These are phyloP conservation scores for Trichonephila clavata DNA, from an alignment of 1,140 invertebrate genomes.

Conservation along the genomic window DNA sequence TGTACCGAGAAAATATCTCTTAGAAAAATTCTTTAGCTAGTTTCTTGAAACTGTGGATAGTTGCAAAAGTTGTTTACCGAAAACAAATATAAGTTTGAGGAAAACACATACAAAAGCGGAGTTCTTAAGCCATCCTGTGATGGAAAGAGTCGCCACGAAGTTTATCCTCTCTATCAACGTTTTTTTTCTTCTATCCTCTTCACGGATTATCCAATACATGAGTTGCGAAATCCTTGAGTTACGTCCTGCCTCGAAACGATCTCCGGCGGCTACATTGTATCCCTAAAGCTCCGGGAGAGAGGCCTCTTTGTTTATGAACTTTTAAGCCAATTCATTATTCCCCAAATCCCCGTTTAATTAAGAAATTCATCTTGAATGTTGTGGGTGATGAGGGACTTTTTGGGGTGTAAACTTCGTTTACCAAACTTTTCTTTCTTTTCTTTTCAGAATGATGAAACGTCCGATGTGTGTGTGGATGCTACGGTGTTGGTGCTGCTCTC, in stretches of 20 bases:
- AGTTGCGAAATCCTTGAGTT: not conserved
- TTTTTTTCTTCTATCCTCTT: not conserved
- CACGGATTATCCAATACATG: not conserved
- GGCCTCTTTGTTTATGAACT: conserved; percentile 10
- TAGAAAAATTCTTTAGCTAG: not conserved
- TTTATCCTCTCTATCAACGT: not conserved
- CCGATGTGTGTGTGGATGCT: not conserved
- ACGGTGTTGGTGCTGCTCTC: not conserved
- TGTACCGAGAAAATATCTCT: not conserved
- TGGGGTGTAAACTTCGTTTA: conserved; percentile 22
- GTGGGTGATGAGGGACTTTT: not conserved
- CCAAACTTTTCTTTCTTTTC: conserved; percentile 41
- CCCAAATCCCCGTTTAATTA: conserved; percentile 65
- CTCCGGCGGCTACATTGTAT: not conserved
- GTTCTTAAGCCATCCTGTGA: not conserved
- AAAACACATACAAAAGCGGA: not conserved
- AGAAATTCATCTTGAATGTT: conserved; percentile 41
- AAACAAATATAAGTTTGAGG: not conserved
- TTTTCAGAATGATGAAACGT: conserved; percentile 55
- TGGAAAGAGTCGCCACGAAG: not conserved
- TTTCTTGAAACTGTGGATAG: not conserved
- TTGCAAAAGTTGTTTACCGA: not conserved
- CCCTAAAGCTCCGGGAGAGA: not conserved
- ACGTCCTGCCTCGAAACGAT: not conserved
- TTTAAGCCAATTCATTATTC: conserved; percentile 40